phyloP scores from a whole-genome alignment of 1,140 invertebrate species.

The Berghia stephanieae region DNA sequence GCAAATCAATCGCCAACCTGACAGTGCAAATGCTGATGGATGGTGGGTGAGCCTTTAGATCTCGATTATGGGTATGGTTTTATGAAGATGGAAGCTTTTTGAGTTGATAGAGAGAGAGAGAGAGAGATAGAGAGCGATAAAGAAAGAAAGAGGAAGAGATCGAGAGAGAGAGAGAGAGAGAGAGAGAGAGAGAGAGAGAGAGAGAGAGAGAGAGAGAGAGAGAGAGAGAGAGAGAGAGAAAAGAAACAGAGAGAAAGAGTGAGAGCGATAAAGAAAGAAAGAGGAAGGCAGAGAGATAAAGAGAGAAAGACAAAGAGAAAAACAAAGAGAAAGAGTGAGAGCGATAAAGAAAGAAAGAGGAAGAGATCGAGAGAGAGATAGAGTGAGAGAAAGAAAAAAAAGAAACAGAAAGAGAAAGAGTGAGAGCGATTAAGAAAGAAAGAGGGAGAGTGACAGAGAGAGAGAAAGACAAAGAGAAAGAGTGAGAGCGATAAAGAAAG shows the following conservation, averaged over 20 bases:
- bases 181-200: too few species aligned
- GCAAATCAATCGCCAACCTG: not conserved
- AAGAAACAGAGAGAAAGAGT: not conserved
- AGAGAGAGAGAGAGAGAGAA: constrained; percentile 1
- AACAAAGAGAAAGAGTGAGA: too few species aligned
- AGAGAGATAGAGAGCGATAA: not conserved
- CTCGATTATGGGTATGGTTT: not conserved
- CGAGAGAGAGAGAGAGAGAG: constrained; percentile 20
- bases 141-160: constrained; percentile 6
- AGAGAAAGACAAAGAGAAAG: constrained; percentile 2
- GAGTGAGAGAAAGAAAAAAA: too few species aligned
- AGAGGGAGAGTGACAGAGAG: not conserved
- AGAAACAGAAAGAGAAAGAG: too few species aligned
- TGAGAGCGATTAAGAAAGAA: too few species aligned
- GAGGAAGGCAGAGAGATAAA: too few species aligned
- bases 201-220: constrained; percentile 17
- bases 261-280: too few species aligned
- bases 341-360: too few species aligned
- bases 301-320: too few species aligned
- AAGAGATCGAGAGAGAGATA: too few species aligned
- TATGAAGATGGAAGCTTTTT: not conserved
- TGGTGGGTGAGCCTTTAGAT: not conserved
- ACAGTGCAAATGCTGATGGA: not conserved
- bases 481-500: too few species aligned
- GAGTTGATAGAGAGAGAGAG: not conserved